Evolutionary conservation across 2,888 invertebrate species (phyloP).

Genomic region (Galerucella pusilla): DNA sequence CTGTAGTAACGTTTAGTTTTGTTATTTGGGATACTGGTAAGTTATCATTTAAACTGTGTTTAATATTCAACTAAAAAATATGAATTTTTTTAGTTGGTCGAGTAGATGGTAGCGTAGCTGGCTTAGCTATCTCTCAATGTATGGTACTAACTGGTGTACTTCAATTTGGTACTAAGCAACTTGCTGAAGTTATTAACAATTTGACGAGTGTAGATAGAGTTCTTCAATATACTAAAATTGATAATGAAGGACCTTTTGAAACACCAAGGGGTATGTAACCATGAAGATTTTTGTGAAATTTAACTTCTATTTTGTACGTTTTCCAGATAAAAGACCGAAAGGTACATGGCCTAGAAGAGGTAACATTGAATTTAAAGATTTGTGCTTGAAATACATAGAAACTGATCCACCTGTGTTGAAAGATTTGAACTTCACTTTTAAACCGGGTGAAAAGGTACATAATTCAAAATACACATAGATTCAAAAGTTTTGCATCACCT

Average conservation of each 20-base stretch:
- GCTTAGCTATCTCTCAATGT: slow-evolving; percentile 52
- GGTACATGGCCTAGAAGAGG: slow-evolving; percentile 72
- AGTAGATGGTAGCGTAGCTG: slow-evolving; percentile 54
- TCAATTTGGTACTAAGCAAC: slow-evolving; percentile 83
- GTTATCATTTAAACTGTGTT: slow-evolving; percentile 31
- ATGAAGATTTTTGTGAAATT: background rate
- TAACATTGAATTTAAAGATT: slow-evolving; percentile 69
- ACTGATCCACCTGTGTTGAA: slow-evolving; percentile 76
- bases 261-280: slow-evolving; percentile 67
- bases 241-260: slow-evolving; percentile 75
- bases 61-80: background rate
- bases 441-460: slow-evolving; percentile 72
- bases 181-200: slow-evolving; percentile 79
- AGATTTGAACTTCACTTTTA: slow-evolving; percentile 71
- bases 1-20: slow-evolving; percentile 73
- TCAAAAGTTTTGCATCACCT: too few relatives aligned
- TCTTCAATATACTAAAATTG: slow-evolving; percentile 79
- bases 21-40: slow-evolving; percentile 55
- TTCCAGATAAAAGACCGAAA: slow-evolving; percentile 62
- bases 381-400: slow-evolving; percentile 73
- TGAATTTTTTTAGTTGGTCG: slow-evolving; percentile 22
- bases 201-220: slow-evolving; percentile 83
- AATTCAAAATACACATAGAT: too few relatives aligned
- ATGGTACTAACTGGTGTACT: slow-evolving; percentile 72
- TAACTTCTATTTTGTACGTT: background rate